Conservation (phyloP, 92 coral and sea anemone genomes). For the Bergia sp. region DNA sequence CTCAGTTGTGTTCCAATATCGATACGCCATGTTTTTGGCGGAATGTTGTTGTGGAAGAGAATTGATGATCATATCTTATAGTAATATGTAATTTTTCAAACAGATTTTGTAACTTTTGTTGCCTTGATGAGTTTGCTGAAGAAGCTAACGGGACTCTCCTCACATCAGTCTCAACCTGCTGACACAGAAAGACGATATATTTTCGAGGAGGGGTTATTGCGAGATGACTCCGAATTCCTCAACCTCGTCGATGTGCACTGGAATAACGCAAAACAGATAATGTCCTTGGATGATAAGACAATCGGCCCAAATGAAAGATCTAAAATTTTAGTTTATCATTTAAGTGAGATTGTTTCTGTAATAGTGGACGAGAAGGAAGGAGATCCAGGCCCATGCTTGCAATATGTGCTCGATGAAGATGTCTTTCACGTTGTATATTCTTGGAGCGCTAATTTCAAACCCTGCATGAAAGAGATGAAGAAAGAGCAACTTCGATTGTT, state of each 20-base stretch:
- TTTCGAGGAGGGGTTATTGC: slow-evolving; percentile 37
- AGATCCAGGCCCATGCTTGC: slow-evolving; percentile 91
- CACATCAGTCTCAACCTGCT: slow-evolving; percentile 62
- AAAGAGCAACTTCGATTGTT: slow-evolving; percentile 86
- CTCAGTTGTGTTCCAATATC: background rate
- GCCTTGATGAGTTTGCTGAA: slow-evolving; percentile 75
- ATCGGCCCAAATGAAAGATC: slow-evolving; percentile 81
- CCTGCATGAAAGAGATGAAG: slow-evolving; percentile 83
- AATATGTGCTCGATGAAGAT: slow-evolving; percentile 82
- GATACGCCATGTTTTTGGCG: slow-evolving; percentile 30
- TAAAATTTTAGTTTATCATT: slow-evolving; percentile 86
- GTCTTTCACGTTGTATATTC: slow-evolving; percentile 77
- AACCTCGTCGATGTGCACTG: slow-evolving; percentile 82
- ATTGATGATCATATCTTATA: background rate
- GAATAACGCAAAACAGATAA: slow-evolving; percentile 82
- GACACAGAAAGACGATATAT: slow-evolving; percentile 63
- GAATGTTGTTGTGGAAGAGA: slow-evolving; percentile 1
- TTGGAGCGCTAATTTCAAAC: slow-evolving; percentile 81
- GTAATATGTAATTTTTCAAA: background rate
- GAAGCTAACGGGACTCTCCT: slow-evolving; percentile 75
- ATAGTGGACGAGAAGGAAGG: slow-evolving; percentile 92
- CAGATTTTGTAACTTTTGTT: background rate
- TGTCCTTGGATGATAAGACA: slow-evolving; percentile 83
- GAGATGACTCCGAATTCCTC: slow-evolving; percentile 65
- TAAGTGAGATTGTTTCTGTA: slow-evolving; percentile 80